These are phyloP conservation scores for Temnothorax ravouxi DNA, from an alignment of 2,888 invertebrate species.

Conservation along the genomic window DNA sequence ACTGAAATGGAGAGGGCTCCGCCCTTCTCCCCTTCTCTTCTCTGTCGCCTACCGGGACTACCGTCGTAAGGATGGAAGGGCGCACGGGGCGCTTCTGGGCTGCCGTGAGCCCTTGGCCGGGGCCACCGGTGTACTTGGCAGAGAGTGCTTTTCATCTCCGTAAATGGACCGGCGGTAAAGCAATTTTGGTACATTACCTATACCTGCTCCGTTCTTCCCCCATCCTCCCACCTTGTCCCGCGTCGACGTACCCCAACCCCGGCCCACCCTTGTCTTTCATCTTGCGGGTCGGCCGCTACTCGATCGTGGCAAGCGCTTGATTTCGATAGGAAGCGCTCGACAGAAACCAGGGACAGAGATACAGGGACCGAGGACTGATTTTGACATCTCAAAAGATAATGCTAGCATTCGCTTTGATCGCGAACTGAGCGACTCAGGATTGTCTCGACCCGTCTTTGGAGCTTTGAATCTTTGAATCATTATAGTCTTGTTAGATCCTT, in stretches of 20 bases:
- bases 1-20: slow-evolving; percentile 75
- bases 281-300: slow-evolving; percentile 71
- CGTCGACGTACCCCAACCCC: slow-evolving; percentile 22
- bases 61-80: slow-evolving; percentile 68
- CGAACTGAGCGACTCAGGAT: slow-evolving; percentile 8
- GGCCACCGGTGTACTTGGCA: slow-evolving; percentile 84
- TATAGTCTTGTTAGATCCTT: slow-evolving; percentile 1
- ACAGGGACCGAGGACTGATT: slow-evolving; percentile 65
- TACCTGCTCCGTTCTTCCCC: slow-evolving; percentile 75
- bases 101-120: slow-evolving; percentile 76
- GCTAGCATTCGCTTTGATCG: slow-evolving; percentile 54
- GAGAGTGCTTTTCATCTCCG: slow-evolving; percentile 85
- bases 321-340: slow-evolving; percentile 73
- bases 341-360: slow-evolving; percentile 55
- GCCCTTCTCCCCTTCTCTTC: slow-evolving; percentile 24
- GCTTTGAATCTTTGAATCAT: slow-evolving; percentile 16
- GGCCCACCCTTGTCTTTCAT: slow-evolving; percentile 71
- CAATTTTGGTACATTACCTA: slow-evolving; percentile 85
- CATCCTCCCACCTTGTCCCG: slow-evolving; percentile 3
- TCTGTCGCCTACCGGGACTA: slow-evolving; percentile 22
- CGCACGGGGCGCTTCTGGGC: slow-evolving; percentile 75
- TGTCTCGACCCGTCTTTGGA: slow-evolving; percentile 21
- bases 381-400: slow-evolving; percentile 54
- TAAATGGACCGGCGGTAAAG: slow-evolving; percentile 85
- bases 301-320: slow-evolving; percentile 76